phyloP scores from a whole-genome alignment of 2,113 vertebrate species.

The Rhizomys pruinosus region DNA sequence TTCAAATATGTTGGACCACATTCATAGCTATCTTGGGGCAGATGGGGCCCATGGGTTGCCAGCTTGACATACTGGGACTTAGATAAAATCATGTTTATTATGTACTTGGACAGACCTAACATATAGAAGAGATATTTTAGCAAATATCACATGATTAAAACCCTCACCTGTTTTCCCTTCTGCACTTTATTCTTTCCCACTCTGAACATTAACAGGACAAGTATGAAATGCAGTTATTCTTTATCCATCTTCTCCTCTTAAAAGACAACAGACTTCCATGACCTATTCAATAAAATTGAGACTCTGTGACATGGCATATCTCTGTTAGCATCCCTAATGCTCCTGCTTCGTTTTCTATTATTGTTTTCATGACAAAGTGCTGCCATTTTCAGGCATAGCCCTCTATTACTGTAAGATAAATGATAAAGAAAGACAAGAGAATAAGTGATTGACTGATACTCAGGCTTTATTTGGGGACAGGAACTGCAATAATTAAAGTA shows the following conservation, averaged over 20 bases:
- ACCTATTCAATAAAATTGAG: not conserved
- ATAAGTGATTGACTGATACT: too few species aligned
- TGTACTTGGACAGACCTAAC: not conserved
- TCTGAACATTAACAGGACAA: too few species aligned
- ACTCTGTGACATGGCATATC: not conserved
- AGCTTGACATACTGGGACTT: not conserved
- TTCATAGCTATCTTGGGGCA: too few species aligned
- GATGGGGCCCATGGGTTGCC: too few species aligned
- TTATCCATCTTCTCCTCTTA: not conserved
- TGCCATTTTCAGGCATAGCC: too few species aligned
- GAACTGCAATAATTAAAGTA: too few species aligned
- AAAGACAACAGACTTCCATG: not conserved
- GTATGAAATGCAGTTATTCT: too few species aligned
- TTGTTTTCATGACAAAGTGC: not conserved
- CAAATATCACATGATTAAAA: not conserved
- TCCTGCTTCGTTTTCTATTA: not conserved
- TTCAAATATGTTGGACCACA: too few species aligned
- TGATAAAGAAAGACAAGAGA: too few species aligned
- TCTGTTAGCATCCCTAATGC: not conserved
- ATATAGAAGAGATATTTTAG: not conserved
- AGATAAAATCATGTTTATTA: not conserved
- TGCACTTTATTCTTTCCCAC: not conserved
- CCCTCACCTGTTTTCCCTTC: not conserved
- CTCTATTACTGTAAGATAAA: not conserved
- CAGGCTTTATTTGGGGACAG: too few species aligned